Evolutionary conservation across 2,888 invertebrate genomes (phyloP).

Genomic region (Mylabris sibirica): DNA sequence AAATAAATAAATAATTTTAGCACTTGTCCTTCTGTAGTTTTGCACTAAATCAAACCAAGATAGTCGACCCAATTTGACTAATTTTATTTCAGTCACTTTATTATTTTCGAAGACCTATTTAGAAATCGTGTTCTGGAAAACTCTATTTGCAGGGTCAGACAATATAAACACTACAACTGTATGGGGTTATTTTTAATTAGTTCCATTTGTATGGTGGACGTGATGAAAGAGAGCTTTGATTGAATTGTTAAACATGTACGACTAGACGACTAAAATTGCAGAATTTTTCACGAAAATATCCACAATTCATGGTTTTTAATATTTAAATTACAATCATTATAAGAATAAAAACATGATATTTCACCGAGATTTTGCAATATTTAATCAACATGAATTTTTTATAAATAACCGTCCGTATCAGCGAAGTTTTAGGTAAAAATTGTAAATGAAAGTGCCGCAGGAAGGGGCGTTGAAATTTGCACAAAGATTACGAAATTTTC

Average conservation of each 20-base stretch:
- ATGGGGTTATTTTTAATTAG: background rate
- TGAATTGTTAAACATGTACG: background rate
- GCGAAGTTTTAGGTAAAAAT: background rate
- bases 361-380: background rate
- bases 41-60: background rate
- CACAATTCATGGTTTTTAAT: conserved; percentile 4
- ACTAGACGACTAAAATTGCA: background rate
- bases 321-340: background rate
- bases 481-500: background rate
- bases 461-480: conserved; percentile 1
- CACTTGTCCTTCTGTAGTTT: background rate
- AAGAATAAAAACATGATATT: conserved; percentile 4
- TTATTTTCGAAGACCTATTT: background rate
- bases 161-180: background rate
- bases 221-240: conserved; percentile 11
- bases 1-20: conserved; percentile 2
- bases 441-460: background rate
- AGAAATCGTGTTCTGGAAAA: conserved; percentile 3
- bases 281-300: conserved; percentile 7
- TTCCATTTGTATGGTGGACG: background rate
- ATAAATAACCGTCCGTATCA: background rate
- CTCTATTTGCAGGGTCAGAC: conserved; percentile 9
- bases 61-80: conserved; percentile 3
- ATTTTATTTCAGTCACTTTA: background rate
- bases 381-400: background rate